Percentiles rank a stretch among this genome's conserved stretches.
These are phyloP conservation scores for sheep (Ovis aries) DNA, from an alignment of 2,113 vertebrate species.

Conservation along the genomic window DNA sequence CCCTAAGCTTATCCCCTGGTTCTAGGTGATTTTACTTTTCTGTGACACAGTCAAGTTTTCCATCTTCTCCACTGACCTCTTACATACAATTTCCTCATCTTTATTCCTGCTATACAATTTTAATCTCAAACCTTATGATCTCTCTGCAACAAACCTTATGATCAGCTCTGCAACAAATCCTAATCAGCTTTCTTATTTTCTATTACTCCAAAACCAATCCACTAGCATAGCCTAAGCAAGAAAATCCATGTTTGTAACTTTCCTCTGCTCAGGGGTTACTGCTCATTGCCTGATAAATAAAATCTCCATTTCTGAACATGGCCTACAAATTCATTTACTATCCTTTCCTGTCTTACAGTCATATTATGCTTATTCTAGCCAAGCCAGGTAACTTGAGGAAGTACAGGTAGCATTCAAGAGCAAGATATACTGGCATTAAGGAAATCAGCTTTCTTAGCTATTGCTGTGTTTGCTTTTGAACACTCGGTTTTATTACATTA, in stretches of 20 bases:
- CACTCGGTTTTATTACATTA: background rate
- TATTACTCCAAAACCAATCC: background rate
- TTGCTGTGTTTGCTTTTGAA: background rate
- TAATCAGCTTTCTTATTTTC: background rate
- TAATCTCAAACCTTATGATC: background rate
- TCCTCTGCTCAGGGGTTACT: background rate
- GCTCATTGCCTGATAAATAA: background rate
- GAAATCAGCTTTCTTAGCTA: background rate
- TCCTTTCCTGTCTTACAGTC: no score
- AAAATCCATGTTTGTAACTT: background rate
- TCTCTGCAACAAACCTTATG: background rate
- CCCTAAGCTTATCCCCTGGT: background rate
- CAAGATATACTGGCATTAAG: background rate
- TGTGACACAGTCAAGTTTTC: background rate
- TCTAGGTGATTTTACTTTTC: background rate
- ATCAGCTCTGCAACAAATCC: background rate
- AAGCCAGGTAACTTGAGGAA: background rate
- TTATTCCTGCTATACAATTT: background rate
- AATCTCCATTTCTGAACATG: background rate
- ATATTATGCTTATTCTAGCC: background rate
- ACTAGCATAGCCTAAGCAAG: background rate
- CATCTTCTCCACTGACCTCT: background rate
- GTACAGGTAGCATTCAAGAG: no score
- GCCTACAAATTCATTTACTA: background rate
- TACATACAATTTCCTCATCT: background rate